These are phyloP conservation scores for Caenorhabditis inopinata DNA, from an alignment of 1,140 invertebrate species.

Conservation along the genomic window DNA sequence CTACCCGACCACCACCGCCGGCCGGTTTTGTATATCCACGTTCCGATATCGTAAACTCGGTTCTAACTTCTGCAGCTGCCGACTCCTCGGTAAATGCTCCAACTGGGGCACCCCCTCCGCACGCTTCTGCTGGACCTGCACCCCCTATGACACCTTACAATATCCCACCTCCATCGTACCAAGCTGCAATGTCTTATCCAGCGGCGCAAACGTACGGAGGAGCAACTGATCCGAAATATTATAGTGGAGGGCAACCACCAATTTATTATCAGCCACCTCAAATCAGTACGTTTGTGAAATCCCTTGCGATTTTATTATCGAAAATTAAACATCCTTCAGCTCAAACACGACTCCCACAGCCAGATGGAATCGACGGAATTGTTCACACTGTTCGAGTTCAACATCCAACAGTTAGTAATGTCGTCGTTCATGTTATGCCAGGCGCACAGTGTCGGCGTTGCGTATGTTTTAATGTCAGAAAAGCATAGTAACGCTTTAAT, in stretches of 20 bases:
- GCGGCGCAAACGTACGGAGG: slow-evolving; percentile 45
- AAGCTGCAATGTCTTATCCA: slow-evolving; percentile 49
- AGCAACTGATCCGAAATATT: slow-evolving; percentile 35
- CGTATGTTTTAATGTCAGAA: background rate
- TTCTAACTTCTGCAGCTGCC: background rate
- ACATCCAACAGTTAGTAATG: slow-evolving; percentile 11
- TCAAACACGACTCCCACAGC: slow-evolving; percentile 12
- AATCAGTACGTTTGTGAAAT: slow-evolving; percentile 15
- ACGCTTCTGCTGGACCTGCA: slow-evolving; percentile 4
- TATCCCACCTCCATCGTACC: slow-evolving; percentile 49
- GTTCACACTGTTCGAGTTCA: background rate
- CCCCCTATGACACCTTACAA: background rate
- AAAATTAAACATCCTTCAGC: slow-evolving; percentile 7
- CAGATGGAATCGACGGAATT: background rate
- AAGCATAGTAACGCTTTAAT: background rate
- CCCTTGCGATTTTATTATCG: too few relatives aligned
- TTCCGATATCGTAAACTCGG: background rate
- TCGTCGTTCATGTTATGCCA: slow-evolving; percentile 30
- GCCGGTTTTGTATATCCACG: slow-evolving; percentile 3
- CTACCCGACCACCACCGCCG: background rate
- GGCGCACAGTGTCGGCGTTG: slow-evolving; percentile 29
- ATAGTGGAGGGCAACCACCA: background rate
- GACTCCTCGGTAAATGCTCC: slow-evolving; percentile 32
- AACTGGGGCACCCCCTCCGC: background rate
- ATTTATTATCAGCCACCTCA: slow-evolving; percentile 27